Conservation (phyloP, 2,113 vertebrate species). For the Mystacornis crossleyi region DNA sequence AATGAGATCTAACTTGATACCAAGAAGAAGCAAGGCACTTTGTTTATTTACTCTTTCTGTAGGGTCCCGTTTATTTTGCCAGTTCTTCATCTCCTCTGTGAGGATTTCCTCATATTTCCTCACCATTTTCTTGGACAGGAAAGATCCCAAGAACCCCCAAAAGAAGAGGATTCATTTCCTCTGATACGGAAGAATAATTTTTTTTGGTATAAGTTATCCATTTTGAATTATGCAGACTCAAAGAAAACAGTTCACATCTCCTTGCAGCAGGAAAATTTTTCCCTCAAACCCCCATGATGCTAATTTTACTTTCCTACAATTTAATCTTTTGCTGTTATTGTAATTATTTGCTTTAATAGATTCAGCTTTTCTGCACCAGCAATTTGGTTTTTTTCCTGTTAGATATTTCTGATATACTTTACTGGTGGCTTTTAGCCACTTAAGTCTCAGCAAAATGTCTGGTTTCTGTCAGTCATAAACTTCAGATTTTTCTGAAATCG, state of each 20-base stretch:
- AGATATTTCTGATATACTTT: not conserved
- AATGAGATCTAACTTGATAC: not conserved
- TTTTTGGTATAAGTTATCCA: not conserved
- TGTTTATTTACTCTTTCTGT: not conserved
- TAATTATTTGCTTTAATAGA: not conserved
- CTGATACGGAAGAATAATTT: not conserved
- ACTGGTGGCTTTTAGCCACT: not conserved
- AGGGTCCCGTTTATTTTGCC: not conserved
- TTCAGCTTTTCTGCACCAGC: not conserved
- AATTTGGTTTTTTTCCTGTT: not conserved
- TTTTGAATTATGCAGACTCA: not conserved
- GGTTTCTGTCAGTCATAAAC: not conserved
- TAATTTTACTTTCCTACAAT: not conserved
- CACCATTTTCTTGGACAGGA: not conserved
- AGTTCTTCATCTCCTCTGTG: not conserved
- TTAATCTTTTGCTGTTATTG: not conserved
- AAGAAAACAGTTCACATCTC: not conserved
- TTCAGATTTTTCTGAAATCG: not conserved
- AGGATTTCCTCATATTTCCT: not conserved
- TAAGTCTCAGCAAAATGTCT: not conserved
- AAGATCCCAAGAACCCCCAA: not conserved
- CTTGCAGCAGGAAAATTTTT: not conserved
- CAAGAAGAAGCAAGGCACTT: not conserved
- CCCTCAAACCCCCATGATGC: not conserved
- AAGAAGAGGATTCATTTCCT: not conserved